A percentile compares a stretch with the other conserved stretches of the same genome.
Conservation (phyloP, 2,888 invertebrate genomes). For the Cenopis cana region DNA sequence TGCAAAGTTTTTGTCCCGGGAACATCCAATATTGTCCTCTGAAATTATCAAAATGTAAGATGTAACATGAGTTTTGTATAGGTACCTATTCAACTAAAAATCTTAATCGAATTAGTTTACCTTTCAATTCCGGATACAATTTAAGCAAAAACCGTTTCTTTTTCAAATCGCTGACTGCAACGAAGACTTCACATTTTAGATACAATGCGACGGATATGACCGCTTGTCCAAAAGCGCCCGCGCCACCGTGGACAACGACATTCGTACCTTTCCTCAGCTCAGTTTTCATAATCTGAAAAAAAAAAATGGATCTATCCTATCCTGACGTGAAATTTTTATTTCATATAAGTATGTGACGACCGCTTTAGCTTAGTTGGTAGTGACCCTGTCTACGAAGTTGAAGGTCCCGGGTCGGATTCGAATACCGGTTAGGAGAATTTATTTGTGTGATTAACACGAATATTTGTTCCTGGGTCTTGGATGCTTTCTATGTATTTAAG, state of each 20-base stretch:
- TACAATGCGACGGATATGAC: conserved; percentile 60
- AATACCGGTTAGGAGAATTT: too few species aligned
- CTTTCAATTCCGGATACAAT: conserved; percentile 60
- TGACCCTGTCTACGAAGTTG: too few species aligned
- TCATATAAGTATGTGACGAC: too few species aligned
- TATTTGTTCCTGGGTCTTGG: too few species aligned
- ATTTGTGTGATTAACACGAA: too few species aligned
- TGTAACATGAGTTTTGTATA: background rate
- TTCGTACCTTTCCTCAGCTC: conserved; percentile 46
- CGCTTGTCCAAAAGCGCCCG: conserved; percentile 66
- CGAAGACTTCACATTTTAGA: conserved; percentile 56
- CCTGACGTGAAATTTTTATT: too few species aligned
- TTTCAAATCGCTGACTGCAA: conserved; percentile 56
- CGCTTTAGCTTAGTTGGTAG: too few species aligned
- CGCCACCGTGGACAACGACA: conserved; percentile 61
- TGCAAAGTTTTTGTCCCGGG: conserved; percentile 43
- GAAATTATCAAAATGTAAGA: conserved; percentile 15
- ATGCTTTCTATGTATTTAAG: too few species aligned
- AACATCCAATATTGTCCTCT: conserved; percentile 45
- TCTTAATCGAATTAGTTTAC: conserved; percentile 48
- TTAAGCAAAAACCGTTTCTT: conserved; percentile 59
- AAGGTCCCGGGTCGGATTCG: too few species aligned
- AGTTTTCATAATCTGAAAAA: conserved; percentile 52
- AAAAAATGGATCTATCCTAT: too few species aligned
- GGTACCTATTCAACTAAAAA: background rate